phyloP scores from a whole-genome alignment of 2,797 vertebrate species.

The Sebastes diploproa region DNA sequence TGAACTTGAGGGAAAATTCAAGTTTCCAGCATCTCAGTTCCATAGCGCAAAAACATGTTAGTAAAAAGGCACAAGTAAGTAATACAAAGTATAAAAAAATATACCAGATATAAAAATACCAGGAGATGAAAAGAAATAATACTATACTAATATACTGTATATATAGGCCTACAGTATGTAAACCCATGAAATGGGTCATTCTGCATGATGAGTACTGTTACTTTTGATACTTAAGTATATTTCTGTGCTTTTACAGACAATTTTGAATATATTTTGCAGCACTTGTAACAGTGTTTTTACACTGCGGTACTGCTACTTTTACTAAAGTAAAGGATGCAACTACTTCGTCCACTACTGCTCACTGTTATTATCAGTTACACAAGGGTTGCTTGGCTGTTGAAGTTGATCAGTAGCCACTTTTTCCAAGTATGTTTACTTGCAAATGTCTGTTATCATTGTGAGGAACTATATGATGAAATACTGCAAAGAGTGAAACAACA shows the following conservation, averaged over 20 bases:
- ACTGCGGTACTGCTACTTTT: not conserved
- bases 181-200: not conserved
- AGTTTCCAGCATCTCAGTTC: too few relatives aligned
- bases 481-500: not conserved
- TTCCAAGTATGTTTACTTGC: not conserved
- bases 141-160: not conserved
- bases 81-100: too few relatives aligned
- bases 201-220: not conserved
- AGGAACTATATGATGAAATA: not conserved
- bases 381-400: not conserved
- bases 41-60: accelerated
- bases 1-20: too few relatives aligned
- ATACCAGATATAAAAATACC: too few relatives aligned
- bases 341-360: not conserved
- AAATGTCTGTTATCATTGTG: not conserved
- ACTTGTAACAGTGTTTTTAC: not conserved
- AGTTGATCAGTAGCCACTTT: not conserved
- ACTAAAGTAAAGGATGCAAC: not conserved
- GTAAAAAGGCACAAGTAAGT: too few relatives aligned
- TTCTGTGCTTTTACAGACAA: not conserved
- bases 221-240: too few relatives aligned
- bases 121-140: too few relatives aligned
- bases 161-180: not conserved
- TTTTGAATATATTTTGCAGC: not conserved
- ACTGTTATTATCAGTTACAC: not conserved